phyloP scores from a whole-genome alignment of 2,113 vertebrate genomes.

The Ciconia stormi region DNA sequence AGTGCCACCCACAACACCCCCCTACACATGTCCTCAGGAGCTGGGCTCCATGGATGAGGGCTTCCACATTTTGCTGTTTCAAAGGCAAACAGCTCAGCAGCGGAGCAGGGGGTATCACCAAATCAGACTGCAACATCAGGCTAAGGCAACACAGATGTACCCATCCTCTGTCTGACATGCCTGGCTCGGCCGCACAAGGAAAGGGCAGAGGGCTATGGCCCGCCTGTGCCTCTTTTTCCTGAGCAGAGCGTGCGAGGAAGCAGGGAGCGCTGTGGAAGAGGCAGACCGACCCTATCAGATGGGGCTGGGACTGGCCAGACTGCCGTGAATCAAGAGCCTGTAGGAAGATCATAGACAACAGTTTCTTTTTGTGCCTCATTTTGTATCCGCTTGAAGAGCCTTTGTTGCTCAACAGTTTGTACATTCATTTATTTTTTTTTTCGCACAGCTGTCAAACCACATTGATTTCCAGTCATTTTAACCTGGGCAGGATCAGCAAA shows the following conservation, averaged over 20 bases:
- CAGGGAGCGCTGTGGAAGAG: neutral
- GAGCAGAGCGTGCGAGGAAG: accelerated
- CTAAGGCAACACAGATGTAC: accelerated
- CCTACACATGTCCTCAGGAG: neutral
- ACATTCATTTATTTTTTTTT: neutral
- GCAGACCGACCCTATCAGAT: neutral
- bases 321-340: neutral
- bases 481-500: constrained; percentile 61
- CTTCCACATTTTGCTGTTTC: neutral
- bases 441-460: constrained; percentile 61
- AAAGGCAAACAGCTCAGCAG: neutral
- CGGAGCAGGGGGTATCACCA: neutral
- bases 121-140: neutral
- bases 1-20: neutral
- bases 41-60: neutral
- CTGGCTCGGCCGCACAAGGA: neutral
- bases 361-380: neutral
- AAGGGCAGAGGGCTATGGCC: accelerated
- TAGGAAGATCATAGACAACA: neutral
- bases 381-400: neutral
- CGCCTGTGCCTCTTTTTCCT: neutral
- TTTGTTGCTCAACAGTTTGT: constrained; percentile 1
- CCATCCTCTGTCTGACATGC: neutral
- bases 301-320: neutral
- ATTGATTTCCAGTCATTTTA: constrained; percentile 76